phyloP scores from a whole-genome alignment of 2,113 vertebrate genomes.

The Podilymbus podiceps region DNA sequence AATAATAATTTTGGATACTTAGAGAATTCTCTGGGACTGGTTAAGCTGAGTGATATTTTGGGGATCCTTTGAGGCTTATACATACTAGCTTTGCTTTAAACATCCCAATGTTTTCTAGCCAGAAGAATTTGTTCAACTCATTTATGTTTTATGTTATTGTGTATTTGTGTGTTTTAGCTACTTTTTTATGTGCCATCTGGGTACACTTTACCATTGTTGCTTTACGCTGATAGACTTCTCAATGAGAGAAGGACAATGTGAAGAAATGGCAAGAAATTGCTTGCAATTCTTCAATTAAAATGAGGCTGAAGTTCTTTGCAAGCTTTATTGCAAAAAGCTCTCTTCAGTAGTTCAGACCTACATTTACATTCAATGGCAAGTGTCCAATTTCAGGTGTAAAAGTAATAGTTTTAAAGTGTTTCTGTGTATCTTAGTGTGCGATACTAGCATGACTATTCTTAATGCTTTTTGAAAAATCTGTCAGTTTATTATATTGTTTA shows the following conservation, averaged over 20 bases:
- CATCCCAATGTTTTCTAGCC: neutral
- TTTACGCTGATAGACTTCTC: neutral
- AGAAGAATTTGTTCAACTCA: neutral
- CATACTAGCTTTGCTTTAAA: neutral
- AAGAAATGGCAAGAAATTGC: neutral
- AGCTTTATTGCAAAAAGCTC: neutral
- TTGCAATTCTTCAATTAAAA: neutral
- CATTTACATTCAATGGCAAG: neutral
- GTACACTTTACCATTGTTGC: neutral
- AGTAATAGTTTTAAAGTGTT: neutral
- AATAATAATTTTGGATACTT: neutral
- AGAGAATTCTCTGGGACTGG: neutral
- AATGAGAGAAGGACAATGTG: neutral
- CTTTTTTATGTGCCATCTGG: neutral
- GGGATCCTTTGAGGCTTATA: neutral
- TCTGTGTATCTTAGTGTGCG: neutral
- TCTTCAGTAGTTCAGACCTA: neutral
- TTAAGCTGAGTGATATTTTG: neutral
- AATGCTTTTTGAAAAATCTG: neutral
- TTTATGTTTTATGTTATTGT: neutral
- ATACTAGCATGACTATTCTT: neutral
- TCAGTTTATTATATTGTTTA: neutral
- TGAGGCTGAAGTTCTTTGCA: neutral
- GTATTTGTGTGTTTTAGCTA: neutral
- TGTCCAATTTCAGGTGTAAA: neutral